A percentile compares a stretch with the other conserved stretches of the same genome.
These are phyloP conservation scores for Perca flavescens DNA, from an alignment of 2,113 vertebrate species.

Conservation along the genomic window DNA sequence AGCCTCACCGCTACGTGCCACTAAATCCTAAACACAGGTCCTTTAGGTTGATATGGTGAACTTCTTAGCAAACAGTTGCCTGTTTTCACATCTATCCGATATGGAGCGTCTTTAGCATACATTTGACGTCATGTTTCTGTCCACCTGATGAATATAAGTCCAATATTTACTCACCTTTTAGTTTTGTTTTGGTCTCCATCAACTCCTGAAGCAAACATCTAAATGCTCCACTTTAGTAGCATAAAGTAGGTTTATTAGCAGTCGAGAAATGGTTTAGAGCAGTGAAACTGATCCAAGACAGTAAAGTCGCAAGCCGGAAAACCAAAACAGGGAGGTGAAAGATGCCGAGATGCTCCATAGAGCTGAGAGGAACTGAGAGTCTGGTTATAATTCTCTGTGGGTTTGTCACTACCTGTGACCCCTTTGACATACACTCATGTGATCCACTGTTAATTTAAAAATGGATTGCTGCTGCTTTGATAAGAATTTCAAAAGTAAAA, in stretches of 20 bases:
- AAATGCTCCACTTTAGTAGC: background rate
- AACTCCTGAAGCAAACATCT: background rate
- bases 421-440: constrained; percentile 3
- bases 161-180: background rate
- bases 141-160: background rate
- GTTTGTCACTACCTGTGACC: constrained; percentile 17
- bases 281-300: constrained; percentile 39
- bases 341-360: background rate
- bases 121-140: no score
- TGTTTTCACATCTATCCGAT: background rate
- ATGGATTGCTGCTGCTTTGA: background rate
- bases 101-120: no score
- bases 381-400: constrained; percentile 32
- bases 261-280: background rate
- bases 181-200: no score
- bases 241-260: background rate
- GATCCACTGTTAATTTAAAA: background rate
- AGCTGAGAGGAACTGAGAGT: constrained; percentile 1
- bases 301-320: constrained; percentile 19
- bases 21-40: no score
- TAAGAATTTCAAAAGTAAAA: background rate
- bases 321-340: constrained; percentile 31
- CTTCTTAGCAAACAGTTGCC: background rate
- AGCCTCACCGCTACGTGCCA: no score
- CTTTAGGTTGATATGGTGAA: background rate